Conservation (phyloP, 1,140 invertebrate genomes). For the Aricia agestis region DNA sequence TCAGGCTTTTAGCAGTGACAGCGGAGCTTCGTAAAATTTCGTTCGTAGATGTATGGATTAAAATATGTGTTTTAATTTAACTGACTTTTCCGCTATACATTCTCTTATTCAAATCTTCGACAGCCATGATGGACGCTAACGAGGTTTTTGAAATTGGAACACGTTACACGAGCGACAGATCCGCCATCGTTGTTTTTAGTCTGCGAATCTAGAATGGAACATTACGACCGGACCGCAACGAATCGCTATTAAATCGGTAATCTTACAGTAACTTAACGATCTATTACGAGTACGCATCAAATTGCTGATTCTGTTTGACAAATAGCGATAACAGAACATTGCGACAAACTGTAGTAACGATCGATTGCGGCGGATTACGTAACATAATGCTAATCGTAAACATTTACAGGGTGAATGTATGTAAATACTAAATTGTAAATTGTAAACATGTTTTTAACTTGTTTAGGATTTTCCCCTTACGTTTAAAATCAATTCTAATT, state of each 20-base stretch:
- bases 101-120: too few species aligned
- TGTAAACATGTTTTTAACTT: not conserved
- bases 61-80: too few species aligned
- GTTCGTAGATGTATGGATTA: too few species aligned
- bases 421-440: too few species aligned
- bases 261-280: not conserved
- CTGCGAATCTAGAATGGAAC: not conserved
- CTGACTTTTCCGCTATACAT: too few species aligned
- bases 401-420: not conserved
- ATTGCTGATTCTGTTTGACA: slow-evolving; percentile 1
- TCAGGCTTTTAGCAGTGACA: not conserved
- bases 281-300: not conserved
- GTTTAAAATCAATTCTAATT: not conserved
- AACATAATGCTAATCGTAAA: not conserved
- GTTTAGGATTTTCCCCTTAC: not conserved
- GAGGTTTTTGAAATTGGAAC: slow-evolving; percentile 1
- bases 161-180: not conserved
- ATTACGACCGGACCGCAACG: not conserved
- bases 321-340: slow-evolving; percentile 1
- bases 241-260: not conserved
- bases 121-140: not conserved
- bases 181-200: not conserved
- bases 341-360: not conserved
- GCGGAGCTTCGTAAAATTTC: too few species aligned
- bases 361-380: not conserved